Evolutionary conservation across 2,888 invertebrate genomes (phyloP).

Genomic region (Cataglyphis cursor): DNA sequence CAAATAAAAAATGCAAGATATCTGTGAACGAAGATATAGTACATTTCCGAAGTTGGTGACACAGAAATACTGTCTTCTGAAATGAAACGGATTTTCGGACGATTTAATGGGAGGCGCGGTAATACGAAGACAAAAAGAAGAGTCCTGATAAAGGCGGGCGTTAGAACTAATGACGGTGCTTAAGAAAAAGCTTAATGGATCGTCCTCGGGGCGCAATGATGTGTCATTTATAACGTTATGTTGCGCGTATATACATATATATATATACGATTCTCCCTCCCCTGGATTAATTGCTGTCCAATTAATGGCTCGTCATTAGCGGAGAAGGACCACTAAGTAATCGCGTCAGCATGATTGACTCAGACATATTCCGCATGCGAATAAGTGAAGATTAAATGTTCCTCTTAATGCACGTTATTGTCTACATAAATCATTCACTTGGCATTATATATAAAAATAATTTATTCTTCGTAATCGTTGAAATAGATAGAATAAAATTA

Average conservation of each 20-base stretch:
- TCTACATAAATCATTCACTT: background rate
- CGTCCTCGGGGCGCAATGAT: constrained; percentile 75
- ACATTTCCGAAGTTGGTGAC: constrained; percentile 33
- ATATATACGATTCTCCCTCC: constrained; percentile 47
- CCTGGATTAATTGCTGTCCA: constrained; percentile 82
- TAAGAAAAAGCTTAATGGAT: constrained; percentile 78
- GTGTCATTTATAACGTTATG: constrained; percentile 80
- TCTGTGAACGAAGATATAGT: background rate
- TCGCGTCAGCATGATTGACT: constrained; percentile 62
- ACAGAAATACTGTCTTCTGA: constrained; percentile 64
- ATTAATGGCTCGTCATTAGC: constrained; percentile 79
- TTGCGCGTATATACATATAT: constrained; percentile 55
- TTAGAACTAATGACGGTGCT: constrained; percentile 73
- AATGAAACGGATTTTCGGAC: constrained; percentile 68
- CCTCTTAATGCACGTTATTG: constrained; percentile 29
- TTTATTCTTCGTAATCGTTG: background rate
- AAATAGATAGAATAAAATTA: background rate
- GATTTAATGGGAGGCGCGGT: constrained; percentile 70
- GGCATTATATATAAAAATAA: background rate
- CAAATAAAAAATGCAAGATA: background rate
- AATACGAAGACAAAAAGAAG: constrained; percentile 69
- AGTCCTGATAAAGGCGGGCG: constrained; percentile 69
- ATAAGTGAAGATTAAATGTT: constrained; percentile 44
- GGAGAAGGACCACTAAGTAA: constrained; percentile 60
- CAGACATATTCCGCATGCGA: constrained; percentile 51